phyloP scores from a whole-genome alignment of 2,888 invertebrate species.

The Sphaerophoria taeniata region DNA sequence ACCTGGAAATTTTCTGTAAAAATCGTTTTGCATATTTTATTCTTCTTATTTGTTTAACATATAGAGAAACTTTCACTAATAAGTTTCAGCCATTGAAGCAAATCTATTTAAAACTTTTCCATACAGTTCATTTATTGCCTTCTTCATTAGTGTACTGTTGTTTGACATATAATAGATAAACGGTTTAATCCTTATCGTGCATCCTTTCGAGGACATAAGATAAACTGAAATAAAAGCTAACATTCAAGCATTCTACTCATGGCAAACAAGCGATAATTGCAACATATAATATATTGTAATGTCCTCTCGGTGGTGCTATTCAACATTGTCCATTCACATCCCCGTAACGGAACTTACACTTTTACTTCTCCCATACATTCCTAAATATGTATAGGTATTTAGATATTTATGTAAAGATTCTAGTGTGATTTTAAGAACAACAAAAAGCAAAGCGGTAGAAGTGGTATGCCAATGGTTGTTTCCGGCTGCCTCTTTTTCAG shows the following conservation, averaged over 20 bases:
- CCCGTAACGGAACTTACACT: conserved; percentile 36
- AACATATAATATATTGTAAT: conserved; percentile 70
- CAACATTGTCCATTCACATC: conserved; percentile 40
- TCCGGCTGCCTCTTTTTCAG: conserved; percentile 43
- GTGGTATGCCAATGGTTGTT: conserved; percentile 38
- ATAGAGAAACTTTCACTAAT: no score
- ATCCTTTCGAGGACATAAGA: conserved; percentile 25
- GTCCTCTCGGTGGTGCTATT: conserved; percentile 63
- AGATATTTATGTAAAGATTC: no score
- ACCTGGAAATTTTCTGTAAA: no score
- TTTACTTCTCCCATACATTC: conserved; percentile 34
- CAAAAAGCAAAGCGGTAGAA: conserved; percentile 58
- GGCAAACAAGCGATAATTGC: conserved; percentile 68
- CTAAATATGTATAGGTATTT: no score
- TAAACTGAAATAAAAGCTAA: no score
- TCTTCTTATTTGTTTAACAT: no score
- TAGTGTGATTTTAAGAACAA: conserved; percentile 34
- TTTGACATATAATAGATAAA: conserved; percentile 53
- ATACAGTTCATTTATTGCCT: no score
- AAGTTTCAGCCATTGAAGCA: no score
- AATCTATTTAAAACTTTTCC: no score
- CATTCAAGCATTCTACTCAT: conserved; percentile 20
- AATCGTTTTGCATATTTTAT: no score
- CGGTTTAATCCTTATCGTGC: conserved; percentile 50
- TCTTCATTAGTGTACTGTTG: conserved; percentile 26